These are phyloP conservation scores for Artemisiospiza belli DNA, from an alignment of 2,113 vertebrate species.

Conservation along the genomic window DNA sequence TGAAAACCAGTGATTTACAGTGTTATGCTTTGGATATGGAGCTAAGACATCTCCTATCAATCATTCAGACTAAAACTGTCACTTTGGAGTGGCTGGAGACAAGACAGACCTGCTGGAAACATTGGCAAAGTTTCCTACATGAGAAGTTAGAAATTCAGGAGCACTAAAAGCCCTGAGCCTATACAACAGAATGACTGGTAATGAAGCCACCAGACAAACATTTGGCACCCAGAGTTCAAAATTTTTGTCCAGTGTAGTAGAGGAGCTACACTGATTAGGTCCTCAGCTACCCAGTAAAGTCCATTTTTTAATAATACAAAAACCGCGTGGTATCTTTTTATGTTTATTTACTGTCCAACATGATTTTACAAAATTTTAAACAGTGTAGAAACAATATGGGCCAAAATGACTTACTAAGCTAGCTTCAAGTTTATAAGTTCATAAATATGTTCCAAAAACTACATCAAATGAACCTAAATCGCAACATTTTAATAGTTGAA, in stretches of 20 bases:
- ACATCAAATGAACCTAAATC: neutral
- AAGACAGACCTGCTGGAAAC: neutral
- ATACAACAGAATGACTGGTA: neutral
- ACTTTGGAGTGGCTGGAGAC: conserved; percentile 7
- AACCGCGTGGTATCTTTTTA: neutral
- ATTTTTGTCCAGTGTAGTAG: neutral
- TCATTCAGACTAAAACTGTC: conserved; percentile 22
- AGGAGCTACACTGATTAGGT: neutral
- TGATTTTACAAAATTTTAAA: neutral
- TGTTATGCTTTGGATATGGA: neutral
- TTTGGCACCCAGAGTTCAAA: neutral
- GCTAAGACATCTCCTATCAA: conserved; percentile 24
- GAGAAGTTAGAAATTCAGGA: neutral
- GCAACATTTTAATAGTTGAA: neutral
- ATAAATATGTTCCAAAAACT: neutral
- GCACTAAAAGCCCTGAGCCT: neutral
- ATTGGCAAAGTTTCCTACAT: neutral
- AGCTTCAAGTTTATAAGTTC: neutral
- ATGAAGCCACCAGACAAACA: neutral
- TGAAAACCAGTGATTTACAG: conserved; percentile 61
- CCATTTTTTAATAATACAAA: neutral
- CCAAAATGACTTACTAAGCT: neutral
- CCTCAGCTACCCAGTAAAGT: neutral
- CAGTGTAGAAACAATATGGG: neutral
- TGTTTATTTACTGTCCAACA: neutral